Evolutionary conservation across 2,888 invertebrate genomes (phyloP).

Genomic region (Pemphredon lugubris): DNA sequence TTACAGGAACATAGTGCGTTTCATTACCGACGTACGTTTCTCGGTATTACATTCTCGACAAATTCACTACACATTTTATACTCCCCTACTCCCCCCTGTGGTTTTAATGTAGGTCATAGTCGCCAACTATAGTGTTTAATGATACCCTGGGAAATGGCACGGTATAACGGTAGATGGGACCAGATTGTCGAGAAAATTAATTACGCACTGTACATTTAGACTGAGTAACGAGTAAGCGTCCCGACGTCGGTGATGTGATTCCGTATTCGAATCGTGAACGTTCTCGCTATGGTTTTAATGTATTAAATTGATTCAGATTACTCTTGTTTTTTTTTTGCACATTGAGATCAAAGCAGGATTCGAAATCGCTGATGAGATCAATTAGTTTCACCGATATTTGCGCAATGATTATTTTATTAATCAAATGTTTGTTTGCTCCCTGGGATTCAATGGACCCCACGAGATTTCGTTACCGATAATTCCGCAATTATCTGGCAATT

Average conservation of each 20-base stretch:
- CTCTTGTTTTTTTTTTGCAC: too few species aligned
- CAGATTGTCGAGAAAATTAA: slow-evolving; percentile 61
- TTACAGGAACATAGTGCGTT: slow-evolving; percentile 53
- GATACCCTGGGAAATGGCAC: slow-evolving; percentile 53
- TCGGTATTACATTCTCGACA: slow-evolving; percentile 43
- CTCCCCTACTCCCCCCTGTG: slow-evolving; percentile 20
- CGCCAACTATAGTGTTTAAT: slow-evolving; percentile 56
- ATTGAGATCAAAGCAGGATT: too few species aligned
- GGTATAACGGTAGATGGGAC: slow-evolving; percentile 50
- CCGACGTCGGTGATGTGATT: not conserved
- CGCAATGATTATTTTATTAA: too few species aligned
- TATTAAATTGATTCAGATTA: too few species aligned
- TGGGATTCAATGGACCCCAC: too few species aligned
- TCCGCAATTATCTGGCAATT: too few species aligned
- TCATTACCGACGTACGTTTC: slow-evolving; percentile 53
- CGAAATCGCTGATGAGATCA: too few species aligned
- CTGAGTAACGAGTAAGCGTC: slow-evolving; percentile 11
- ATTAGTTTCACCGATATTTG: too few species aligned
- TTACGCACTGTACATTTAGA: slow-evolving; percentile 51
- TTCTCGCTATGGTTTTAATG: too few species aligned
- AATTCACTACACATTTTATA: slow-evolving; percentile 48
- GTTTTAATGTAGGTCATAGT: slow-evolving; percentile 30
- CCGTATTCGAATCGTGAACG: not conserved
- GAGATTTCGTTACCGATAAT: too few species aligned
- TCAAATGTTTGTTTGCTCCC: too few species aligned